phyloP scores from a whole-genome alignment of 2,113 vertebrate species.

The Pogonocichla stellata region DNA sequence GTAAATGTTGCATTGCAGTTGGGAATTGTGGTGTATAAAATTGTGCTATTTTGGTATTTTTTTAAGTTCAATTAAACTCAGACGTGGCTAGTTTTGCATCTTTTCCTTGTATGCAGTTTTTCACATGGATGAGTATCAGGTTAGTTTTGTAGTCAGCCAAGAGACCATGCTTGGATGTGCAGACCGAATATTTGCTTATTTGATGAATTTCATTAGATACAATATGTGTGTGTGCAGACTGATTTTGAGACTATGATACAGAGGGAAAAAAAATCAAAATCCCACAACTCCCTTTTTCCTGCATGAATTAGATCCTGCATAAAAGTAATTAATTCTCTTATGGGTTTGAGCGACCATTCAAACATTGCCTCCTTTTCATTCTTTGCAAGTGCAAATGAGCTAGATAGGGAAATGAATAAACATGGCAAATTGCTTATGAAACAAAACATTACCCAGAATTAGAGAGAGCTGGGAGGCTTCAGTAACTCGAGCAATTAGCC shows the following conservation, averaged over 20 bases:
- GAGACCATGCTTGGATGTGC: not conserved
- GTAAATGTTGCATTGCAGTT: not conserved
- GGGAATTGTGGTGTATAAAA: not conserved
- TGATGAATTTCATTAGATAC: not conserved
- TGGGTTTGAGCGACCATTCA: not conserved
- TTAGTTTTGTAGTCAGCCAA: not conserved
- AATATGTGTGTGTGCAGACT: not conserved
- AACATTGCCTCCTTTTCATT: not conserved
- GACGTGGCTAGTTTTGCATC: not conserved
- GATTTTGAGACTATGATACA: not conserved
- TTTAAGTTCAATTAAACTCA: not conserved
- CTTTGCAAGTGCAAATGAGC: constrained; percentile 8
- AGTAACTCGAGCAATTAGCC: constrained; percentile 27
- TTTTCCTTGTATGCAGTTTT: not conserved
- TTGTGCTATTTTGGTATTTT: not conserved
- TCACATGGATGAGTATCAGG: not conserved
- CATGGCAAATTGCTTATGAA: constrained; percentile 7
- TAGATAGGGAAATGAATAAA: constrained; percentile 9
- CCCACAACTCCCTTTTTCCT: not conserved
- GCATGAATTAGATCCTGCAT: not conserved
- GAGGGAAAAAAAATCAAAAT: not conserved
- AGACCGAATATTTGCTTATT: not conserved
- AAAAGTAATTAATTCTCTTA: not conserved
- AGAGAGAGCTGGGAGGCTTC: constrained; percentile 12
- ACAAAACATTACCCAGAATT: not conserved